phyloP scores from a whole-genome alignment of 2,888 invertebrate genomes.

The Hoplodrina ambigua region DNA sequence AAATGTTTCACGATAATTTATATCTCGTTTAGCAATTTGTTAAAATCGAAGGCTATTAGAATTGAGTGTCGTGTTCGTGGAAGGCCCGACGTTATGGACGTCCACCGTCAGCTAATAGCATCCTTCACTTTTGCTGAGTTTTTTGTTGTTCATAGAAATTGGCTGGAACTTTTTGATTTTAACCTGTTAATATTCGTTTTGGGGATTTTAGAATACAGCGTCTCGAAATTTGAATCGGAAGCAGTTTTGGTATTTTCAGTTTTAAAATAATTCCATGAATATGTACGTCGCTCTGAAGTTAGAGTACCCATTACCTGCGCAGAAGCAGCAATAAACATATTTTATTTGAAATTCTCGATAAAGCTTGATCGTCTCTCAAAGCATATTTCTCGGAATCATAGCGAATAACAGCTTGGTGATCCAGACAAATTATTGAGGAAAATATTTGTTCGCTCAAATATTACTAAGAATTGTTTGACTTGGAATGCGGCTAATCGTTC shows the following conservation, averaged over 20 bases:
- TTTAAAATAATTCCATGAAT: neutral
- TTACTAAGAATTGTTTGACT: slow-evolving; percentile 14
- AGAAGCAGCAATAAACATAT: neutral
- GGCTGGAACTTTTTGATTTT: slow-evolving; percentile 5
- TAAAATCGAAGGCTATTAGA: slow-evolving; percentile 25
- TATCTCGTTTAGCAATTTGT: slow-evolving; percentile 9
- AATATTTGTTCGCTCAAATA: slow-evolving; percentile 5
- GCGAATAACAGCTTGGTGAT: neutral
- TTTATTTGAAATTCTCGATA: neutral
- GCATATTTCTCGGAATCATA: slow-evolving; percentile 32
- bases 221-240: neutral
- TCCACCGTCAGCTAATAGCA: slow-evolving; percentile 17
- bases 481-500: slow-evolving; percentile 50
- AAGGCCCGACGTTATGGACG: slow-evolving; percentile 29
- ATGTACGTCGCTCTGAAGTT: neutral
- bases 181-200: neutral
- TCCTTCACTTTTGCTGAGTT: slow-evolving; percentile 9
- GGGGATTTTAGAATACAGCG: neutral
- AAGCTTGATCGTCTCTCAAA: neutral
- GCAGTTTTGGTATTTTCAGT: neutral
- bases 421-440: slow-evolving; percentile 36
- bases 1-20: neutral
- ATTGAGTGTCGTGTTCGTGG: slow-evolving; percentile 30
- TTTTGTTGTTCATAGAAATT: slow-evolving; percentile 38
- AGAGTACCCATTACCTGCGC: neutral